These are phyloP conservation scores for Nerophis lumbriciformis DNA, from an alignment of 2,113 vertebrate genomes.

Conservation along the genomic window DNA sequence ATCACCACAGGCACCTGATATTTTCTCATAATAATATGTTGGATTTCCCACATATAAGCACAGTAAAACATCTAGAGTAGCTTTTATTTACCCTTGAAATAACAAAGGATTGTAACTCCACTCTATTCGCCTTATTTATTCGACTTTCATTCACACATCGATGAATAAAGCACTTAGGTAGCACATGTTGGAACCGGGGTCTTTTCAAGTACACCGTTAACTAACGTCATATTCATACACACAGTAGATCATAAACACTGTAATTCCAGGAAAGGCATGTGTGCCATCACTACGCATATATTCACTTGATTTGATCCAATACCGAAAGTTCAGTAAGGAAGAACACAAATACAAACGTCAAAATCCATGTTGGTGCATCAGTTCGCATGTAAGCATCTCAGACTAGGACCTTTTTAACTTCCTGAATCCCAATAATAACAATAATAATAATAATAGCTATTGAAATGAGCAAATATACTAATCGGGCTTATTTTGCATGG, in stretches of 20 bases:
- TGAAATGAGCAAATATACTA: conserved; percentile 20
- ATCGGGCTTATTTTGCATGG: conserved; percentile 60
- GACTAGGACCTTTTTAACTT: conserved; percentile 9
- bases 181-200: conserved; percentile 34
- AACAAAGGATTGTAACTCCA: conserved; percentile 26
- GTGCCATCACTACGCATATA: conserved; percentile 16
- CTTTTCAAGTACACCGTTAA: conserved; percentile 12
- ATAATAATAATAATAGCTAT: neutral
- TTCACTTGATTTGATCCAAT: neutral
- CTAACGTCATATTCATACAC: conserved; percentile 15
- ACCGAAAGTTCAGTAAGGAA: conserved; percentile 11
- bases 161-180: conserved; percentile 44
- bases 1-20: conserved; percentile 13
- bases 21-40: conserved; percentile 15
- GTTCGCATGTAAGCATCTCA: conserved; percentile 16
- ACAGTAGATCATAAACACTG: conserved; percentile 33
- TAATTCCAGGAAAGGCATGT: conserved; percentile 41
- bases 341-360: conserved; percentile 31
- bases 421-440: conserved; percentile 7
- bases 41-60: conserved; percentile 21
- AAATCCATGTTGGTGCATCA: conserved; percentile 3
- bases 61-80: conserved; percentile 17
- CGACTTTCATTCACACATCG: conserved; percentile 35
- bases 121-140: conserved; percentile 18
- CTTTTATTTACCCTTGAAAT: neutral